phyloP scores from a whole-genome alignment of 2,797 vertebrate species.

The Cuniculus paca region DNA sequence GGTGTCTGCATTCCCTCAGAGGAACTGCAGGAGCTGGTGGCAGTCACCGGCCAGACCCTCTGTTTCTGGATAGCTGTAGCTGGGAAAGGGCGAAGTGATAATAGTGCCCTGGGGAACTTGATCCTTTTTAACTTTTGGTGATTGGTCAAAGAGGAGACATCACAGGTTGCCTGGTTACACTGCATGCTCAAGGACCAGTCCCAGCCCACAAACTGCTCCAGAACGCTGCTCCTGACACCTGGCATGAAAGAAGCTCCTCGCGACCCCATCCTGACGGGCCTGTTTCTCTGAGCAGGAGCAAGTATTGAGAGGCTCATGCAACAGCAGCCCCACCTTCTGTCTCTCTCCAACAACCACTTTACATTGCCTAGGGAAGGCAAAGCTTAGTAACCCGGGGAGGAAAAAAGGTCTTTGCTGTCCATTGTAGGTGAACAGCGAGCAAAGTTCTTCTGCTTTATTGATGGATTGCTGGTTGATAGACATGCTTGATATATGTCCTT shows the following conservation, averaged over 20 bases:
- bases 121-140: not conserved
- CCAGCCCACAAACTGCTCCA: not conserved
- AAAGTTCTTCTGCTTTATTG: not conserved
- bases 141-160: not conserved
- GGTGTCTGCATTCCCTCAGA: not conserved
- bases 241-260: not conserved
- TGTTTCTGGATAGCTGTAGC: not conserved
- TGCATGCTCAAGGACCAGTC: not conserved
- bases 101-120: not conserved
- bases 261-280: not conserved
- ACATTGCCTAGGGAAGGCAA: slow-evolving; percentile 36
- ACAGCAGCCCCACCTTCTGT: not conserved
- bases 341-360: not conserved
- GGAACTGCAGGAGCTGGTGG: not conserved
- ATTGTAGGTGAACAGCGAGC: not conserved
- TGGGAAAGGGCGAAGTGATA: not conserved
- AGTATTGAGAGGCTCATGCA: not conserved
- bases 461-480: not conserved
- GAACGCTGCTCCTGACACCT: not conserved
- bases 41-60: not conserved
- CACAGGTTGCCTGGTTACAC: not conserved
- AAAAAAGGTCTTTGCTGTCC: not conserved
- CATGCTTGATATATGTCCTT: not conserved
- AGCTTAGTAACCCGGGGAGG: not conserved
- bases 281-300: not conserved